phyloP scores from a whole-genome alignment of 1,140 invertebrate genomes.

The Lepidotrigona ventralis region DNA sequence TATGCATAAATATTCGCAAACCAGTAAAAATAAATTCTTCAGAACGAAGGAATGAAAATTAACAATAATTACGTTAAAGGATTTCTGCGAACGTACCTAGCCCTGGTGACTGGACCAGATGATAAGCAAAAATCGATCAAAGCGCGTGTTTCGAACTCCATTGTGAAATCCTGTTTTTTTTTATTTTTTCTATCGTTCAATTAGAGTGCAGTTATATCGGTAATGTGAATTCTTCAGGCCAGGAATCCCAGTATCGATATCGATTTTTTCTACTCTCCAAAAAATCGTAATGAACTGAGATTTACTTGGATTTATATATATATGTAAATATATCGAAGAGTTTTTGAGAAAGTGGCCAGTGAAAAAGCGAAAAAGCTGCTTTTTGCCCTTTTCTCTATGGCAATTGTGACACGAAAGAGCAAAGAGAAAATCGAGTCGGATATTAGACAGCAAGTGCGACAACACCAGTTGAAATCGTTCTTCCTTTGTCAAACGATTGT shows the following conservation, averaged over 20 bases:
- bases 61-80: no score
- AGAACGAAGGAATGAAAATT: neutral
- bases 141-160: conserved; percentile 73
- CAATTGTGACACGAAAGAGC: neutral
- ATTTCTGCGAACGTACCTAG: conserved; percentile 64
- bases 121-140: conserved; percentile 72
- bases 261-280: conserved; percentile 45
- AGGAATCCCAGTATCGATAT: conserved; percentile 26
- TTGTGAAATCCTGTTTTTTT: conserved; percentile 31
- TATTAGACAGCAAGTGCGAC: neutral
- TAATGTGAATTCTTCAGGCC: neutral
- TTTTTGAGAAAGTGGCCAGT: neutral
- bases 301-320: neutral
- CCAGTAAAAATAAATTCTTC: neutral
- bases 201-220: neutral
- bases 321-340: neutral
- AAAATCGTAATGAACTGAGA: conserved; percentile 55
- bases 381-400: neutral
- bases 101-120: conserved; percentile 63
- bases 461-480: neutral
- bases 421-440: neutral
- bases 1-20: neutral
- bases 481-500: no score
- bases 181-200: neutral
- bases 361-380: neutral